These are phyloP conservation scores for Odobenus rosmarus DNA, from an alignment of 2,113 vertebrate genomes.

Conservation along the genomic window DNA sequence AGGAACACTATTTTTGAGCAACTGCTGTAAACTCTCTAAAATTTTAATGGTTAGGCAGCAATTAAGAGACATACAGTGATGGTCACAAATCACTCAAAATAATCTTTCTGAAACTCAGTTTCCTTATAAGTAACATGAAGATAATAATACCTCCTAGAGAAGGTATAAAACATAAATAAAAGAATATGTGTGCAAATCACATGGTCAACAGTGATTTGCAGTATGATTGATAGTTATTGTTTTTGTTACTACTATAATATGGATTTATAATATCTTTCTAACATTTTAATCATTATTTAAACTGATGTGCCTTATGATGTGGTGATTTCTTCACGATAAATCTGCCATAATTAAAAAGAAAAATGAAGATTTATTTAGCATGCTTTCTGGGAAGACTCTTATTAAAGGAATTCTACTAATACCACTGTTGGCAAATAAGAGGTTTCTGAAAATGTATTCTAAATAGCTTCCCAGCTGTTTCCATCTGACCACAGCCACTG, in stretches of 20 bases:
- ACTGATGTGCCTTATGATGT: slow-evolving; percentile 63
- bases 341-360: slow-evolving; percentile 53
- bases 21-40: background rate
- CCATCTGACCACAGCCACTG: background rate
- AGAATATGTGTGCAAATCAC: background rate
- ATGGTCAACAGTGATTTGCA: background rate
- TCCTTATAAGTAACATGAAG: background rate
- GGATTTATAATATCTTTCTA: slow-evolving; percentile 43
- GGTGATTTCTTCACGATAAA: slow-evolving; percentile 42
- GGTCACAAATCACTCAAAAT: background rate
- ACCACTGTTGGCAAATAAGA: slow-evolving; percentile 34
- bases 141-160: background rate
- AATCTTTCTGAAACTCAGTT: slow-evolving; percentile 35
- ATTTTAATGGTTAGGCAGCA: background rate
- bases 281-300: slow-evolving; percentile 67
- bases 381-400: slow-evolving; percentile 32
- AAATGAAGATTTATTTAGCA: slow-evolving; percentile 56
- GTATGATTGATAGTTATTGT: slow-evolving; percentile 32
- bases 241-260: slow-evolving; percentile 23
- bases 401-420: slow-evolving; percentile 33
- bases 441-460: slow-evolving; percentile 17
- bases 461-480: background rate
- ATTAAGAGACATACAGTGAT: background rate
- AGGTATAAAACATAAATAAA: background rate
- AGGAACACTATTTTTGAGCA: background rate